phyloP scores from a whole-genome alignment of 1,140 invertebrate species.

The Gonatopus flavifemur region DNA sequence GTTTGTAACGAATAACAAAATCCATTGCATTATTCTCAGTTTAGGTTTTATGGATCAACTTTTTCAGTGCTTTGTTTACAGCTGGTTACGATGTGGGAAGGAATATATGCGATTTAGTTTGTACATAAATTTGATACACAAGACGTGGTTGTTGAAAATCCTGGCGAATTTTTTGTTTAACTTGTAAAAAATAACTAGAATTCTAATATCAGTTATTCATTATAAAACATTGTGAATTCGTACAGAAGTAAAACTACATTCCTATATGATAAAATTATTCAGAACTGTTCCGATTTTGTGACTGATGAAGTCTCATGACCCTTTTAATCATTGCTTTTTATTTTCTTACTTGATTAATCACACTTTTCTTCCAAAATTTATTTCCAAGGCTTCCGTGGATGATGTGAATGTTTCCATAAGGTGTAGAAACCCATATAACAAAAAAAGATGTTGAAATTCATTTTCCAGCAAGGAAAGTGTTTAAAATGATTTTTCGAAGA shows the following conservation, averaged over 20 bases:
- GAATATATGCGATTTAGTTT: slow-evolving; percentile 75
- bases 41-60: background rate
- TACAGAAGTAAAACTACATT: slow-evolving; percentile 17
- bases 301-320: no score
- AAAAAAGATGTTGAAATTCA: no score
- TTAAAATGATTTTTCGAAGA: no score
- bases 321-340: no score
- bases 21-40: no score
- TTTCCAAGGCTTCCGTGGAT: no score
- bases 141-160: slow-evolving; percentile 82
- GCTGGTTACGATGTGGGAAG: slow-evolving; percentile 87
- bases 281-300: no score
- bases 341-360: no score
- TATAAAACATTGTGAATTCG: slow-evolving; percentile 20
- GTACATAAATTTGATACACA: slow-evolving; percentile 77
- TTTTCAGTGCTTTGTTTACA: slow-evolving; percentile 51
- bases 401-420: no score
- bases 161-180: slow-evolving; percentile 61
- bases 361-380: no score
- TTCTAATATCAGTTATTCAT: slow-evolving; percentile 18
- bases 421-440: no score
- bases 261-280: slow-evolving; percentile 20
- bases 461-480: no score
- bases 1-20: slow-evolving; percentile 55
- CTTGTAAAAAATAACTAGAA: slow-evolving; percentile 25